These are phyloP conservation scores for Drosophila nikananu DNA, from an alignment of 1,140 invertebrate genomes.

Conservation along the genomic window DNA sequence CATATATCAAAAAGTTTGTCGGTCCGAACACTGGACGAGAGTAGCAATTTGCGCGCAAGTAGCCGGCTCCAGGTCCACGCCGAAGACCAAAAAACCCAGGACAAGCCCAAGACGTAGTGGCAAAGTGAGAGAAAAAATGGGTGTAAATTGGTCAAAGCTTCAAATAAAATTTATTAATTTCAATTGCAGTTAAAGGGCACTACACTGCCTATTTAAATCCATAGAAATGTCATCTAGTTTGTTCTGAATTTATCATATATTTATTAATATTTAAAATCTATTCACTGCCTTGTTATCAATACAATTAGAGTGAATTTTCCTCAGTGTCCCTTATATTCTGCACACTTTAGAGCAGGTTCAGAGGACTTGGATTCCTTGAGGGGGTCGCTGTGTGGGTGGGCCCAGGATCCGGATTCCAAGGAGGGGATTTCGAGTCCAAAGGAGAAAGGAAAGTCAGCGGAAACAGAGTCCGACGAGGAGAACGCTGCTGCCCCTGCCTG, in stretches of 20 bases:
- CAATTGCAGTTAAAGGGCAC: not conserved
- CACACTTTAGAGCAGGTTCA: conserved; percentile 58
- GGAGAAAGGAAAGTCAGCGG: conserved; percentile 11
- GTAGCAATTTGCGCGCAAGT: conserved; percentile 81
- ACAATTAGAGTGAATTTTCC: not conserved
- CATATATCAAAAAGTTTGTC: conserved; percentile 82
- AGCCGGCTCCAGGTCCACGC: conserved; percentile 46
- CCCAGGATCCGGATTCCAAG: conserved; percentile 18
- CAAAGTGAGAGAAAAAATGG: not conserved
- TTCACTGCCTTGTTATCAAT: too few relatives aligned
- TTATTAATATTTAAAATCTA: too few relatives aligned
- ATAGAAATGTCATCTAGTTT: fast-evolving
- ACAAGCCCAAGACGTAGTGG: conserved; percentile 37
- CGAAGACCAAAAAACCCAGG: conserved; percentile 20
- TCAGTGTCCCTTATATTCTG: conserved; percentile 44
- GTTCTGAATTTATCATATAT: not conserved
- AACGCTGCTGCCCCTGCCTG: conserved; percentile 31
- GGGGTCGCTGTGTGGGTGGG: conserved; percentile 39
- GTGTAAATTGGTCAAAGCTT: not conserved
- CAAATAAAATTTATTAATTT: not conserved
- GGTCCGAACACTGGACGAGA: conserved; percentile 63
- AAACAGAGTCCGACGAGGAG: not conserved
- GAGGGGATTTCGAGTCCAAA: not conserved
- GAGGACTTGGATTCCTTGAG: conserved; percentile 13
- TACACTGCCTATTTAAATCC: fast-evolving